Evolutionary conservation across 2,888 invertebrate species (phyloP).

Genomic region (Alitta virens): DNA sequence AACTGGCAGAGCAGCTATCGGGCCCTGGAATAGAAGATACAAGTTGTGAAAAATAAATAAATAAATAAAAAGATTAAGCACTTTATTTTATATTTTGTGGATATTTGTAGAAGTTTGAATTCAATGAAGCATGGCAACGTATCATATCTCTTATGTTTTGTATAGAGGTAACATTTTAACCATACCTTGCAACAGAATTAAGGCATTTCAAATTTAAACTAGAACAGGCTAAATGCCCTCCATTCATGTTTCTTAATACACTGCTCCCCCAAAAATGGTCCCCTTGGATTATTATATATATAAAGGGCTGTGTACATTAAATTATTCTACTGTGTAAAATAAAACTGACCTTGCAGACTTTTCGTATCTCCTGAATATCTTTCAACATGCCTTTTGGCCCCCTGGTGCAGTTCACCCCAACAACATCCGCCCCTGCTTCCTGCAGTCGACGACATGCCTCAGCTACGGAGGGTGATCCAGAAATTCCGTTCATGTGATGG

Average conservation of each 20-base stretch:
- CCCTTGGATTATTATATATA: neutral
- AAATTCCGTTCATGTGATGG: neutral
- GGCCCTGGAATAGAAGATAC: neutral
- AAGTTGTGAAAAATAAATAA: neutral
- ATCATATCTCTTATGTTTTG: too few relatives aligned
- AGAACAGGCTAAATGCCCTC: too few relatives aligned
- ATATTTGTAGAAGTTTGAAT: too few relatives aligned
- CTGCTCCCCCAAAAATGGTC: too few relatives aligned
- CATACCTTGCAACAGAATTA: too few relatives aligned
- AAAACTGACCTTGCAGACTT: slow-evolving; percentile 38
- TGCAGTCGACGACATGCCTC: slow-evolving; percentile 41
- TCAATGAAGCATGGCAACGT: too few relatives aligned
- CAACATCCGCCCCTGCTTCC: slow-evolving; percentile 46
- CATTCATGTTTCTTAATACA: too few relatives aligned
- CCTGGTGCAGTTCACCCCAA: slow-evolving; percentile 46
- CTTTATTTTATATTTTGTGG: too few relatives aligned
- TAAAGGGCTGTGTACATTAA: neutral
- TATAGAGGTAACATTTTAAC: too few relatives aligned
- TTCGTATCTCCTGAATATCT: slow-evolving; percentile 35
- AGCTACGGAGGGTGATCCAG: slow-evolving; percentile 11
- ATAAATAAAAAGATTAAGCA: too few relatives aligned
- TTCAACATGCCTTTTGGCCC: slow-evolving; percentile 46
- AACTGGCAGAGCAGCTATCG: neutral
- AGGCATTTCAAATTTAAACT: too few relatives aligned
- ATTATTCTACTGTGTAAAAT: neutral